These are phyloP conservation scores for Glossophaga mutica DNA, from an alignment of 2,797 vertebrate species.

Conservation along the genomic window DNA sequence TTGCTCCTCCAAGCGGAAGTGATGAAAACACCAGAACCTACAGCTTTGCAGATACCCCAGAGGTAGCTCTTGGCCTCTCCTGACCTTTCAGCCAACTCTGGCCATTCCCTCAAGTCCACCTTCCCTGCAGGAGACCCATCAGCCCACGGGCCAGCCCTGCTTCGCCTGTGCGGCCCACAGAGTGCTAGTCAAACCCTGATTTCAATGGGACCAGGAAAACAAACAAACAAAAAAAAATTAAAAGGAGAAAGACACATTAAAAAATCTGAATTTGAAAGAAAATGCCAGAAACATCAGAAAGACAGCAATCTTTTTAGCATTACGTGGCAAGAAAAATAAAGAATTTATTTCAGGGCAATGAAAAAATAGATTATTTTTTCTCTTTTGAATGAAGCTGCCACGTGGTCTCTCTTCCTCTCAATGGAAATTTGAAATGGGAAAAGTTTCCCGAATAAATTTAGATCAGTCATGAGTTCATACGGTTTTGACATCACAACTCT, in stretches of 20 bases:
- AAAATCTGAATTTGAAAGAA: conserved; percentile 45
- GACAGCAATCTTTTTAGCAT: conserved; percentile 23
- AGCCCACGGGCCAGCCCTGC: too few species aligned
- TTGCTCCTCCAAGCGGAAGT: not conserved
- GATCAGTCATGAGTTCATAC: conserved; percentile 71
- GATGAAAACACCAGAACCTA: not conserved
- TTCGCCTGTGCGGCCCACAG: not conserved
- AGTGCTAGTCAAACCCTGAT: not conserved
- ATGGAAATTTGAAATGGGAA: conserved; percentile 66
- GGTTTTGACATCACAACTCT: conserved; percentile 74
- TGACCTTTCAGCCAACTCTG: not conserved
- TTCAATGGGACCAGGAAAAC: not conserved
- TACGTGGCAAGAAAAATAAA: conserved; percentile 32
- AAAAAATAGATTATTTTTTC: not conserved
- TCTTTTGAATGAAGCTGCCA: conserved; percentile 51
- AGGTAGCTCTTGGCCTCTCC: not conserved
- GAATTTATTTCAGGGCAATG: conserved; percentile 52
- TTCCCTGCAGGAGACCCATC: not conserved
- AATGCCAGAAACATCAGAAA: conserved; percentile 45
- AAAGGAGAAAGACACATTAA: conserved; percentile 29
- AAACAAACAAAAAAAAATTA: not conserved
- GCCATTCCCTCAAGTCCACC: not conserved
- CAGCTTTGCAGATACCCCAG: not conserved
- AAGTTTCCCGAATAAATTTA: conserved; percentile 75
- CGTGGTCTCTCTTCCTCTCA: not conserved